Base-by-base conservation (phyloP, 2,113 vertebrate genomes). In the Trinectes maculatus region DNA sequence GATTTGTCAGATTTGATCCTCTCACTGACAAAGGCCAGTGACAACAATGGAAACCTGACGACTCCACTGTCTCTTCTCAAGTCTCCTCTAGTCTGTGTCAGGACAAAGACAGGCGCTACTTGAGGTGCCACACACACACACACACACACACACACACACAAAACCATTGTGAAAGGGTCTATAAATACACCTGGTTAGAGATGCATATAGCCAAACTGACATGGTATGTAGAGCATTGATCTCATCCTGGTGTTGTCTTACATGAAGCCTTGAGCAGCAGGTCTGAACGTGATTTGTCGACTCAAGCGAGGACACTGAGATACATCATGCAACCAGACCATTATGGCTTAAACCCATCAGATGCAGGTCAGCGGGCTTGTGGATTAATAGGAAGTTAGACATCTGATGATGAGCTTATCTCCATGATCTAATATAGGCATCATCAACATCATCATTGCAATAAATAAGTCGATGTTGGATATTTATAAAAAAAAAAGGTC, bases 111-210 rank as follows among this genome's bases (percentile, higher is more conserved):
- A 28, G 61, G 40, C 13, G 65, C 62, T 63, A 63, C 77, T 73
- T 70, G 58, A 73, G 74, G 77, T 48, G 26, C 7, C 44, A 3
- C 44, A 8, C 12, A 2, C 13, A 3, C 22, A 1, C 48, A 19
- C 56, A 12, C 48, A 31, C 28, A 31, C 58, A 28, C 56, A 43
- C 31, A 26, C 18, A 47, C 57, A 34, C 56, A 56, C 54, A 29
- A 36, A 13, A 5, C 52, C 55, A 75, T 71, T 78, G 67, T 61
- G 12, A 18, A 61, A 0, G 42, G n/a, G 39, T 75, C 86, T 78
- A 88, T 84, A 87, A 88, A 88, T 90, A 88, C 61, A 80, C 79
- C 67, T 69, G 74, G 52, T 66, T 66, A 28, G 61, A 66, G 73
- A 78, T 71, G 73, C 70, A 82, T 64, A 76, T 61, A 68, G 47